phyloP scores from a whole-genome alignment of 2,113 vertebrate genomes.

The Aleadryas rufinucha region DNA sequence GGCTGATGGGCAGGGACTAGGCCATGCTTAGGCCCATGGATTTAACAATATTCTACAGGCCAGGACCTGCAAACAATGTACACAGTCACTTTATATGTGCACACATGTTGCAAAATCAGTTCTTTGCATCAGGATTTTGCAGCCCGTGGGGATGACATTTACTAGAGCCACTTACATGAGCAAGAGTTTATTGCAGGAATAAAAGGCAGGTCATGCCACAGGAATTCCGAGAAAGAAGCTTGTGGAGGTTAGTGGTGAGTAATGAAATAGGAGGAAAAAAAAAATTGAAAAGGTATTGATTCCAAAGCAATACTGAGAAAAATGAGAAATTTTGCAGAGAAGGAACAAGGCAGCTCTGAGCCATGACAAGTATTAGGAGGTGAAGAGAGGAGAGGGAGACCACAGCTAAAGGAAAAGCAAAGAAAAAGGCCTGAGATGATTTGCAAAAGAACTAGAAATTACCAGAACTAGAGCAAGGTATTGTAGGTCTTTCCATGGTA shows the following conservation, averaged over 20 bases:
- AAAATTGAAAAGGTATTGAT: background rate
- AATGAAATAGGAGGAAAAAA: background rate
- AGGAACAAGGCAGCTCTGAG: background rate
- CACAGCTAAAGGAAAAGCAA: background rate
- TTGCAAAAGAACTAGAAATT: background rate
- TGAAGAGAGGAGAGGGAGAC: background rate
- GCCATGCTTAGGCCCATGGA: background rate
- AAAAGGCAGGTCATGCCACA: background rate
- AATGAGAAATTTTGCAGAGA: background rate
- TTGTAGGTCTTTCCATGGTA: background rate
- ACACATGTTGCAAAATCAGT: slow-evolving; percentile 1
- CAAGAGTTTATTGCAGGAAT: slow-evolving; percentile 15
- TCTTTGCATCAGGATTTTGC: background rate
- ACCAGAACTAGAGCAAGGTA: background rate
- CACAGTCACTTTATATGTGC: background rate
- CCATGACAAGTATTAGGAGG: background rate
- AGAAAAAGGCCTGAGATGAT: background rate
- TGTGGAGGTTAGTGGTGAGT: background rate
- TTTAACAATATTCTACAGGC: background rate
- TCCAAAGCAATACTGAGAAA: background rate
- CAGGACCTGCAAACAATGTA: background rate
- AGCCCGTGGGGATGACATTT: slow-evolving; percentile 17
- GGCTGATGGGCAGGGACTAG: background rate
- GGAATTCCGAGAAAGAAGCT: background rate
- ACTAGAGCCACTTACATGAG: slow-evolving; percentile 35